Conservation (phyloP, 2,888 invertebrate genomes). For the Nasonovia ribisnigri region DNA sequence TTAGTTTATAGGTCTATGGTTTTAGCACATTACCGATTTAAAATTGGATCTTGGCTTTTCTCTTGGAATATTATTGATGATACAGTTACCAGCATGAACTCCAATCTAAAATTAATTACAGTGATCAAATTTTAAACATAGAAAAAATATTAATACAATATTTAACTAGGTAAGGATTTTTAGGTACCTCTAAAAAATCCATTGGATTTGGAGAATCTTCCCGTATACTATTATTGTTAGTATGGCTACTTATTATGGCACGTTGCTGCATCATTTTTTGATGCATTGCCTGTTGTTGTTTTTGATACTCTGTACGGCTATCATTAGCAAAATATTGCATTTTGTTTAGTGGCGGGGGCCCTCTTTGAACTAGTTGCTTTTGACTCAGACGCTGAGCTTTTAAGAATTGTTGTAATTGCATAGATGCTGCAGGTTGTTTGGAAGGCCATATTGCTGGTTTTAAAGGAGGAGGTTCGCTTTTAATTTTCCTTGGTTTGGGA, state of each 20-base stretch:
- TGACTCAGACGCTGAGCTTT: conserved; percentile 60
- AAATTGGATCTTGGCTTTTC: conserved; percentile 44
- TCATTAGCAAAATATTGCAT: conserved; percentile 64
- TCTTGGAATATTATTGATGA: conserved; percentile 53
- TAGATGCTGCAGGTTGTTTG: conserved; percentile 52
- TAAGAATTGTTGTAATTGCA: conserved; percentile 62
- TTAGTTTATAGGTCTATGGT: no score
- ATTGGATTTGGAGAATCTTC: conserved; percentile 68
- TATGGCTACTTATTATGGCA: conserved; percentile 32
- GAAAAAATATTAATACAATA: neutral
- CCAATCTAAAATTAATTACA: conserved; percentile 35
- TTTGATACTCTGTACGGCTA: conserved; percentile 62
- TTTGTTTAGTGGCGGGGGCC: conserved; percentile 58
- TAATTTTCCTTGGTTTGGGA: conserved; percentile 56
- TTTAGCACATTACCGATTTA: conserved; percentile 27
- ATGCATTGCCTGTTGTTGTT: conserved; percentile 63
- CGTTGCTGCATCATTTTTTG: conserved; percentile 62
- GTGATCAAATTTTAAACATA: neutral
- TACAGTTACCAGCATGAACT: conserved; percentile 43
- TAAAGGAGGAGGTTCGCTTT: conserved; percentile 57
- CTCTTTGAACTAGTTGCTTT: conserved; percentile 47
- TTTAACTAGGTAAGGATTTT: neutral
- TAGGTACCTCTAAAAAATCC: conserved; percentile 68
- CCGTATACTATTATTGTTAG: conserved; percentile 53
- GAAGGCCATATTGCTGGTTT: conserved; percentile 62